These are phyloP conservation scores for Euura saliciscinereae DNA, from an alignment of 1,140 invertebrate genomes.

Conservation along the genomic window DNA sequence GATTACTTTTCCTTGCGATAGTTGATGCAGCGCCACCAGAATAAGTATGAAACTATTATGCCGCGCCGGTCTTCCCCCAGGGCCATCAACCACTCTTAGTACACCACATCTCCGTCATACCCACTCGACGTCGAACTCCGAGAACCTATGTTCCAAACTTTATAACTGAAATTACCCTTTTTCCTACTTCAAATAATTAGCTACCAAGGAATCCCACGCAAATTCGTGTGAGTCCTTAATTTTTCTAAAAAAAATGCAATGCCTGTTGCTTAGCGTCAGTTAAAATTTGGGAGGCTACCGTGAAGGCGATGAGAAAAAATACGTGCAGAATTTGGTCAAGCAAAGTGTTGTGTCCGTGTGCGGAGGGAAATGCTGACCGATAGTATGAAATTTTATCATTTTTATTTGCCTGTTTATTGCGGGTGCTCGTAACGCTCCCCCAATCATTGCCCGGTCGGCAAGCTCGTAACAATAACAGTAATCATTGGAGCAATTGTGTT, in stretches of 20 bases:
- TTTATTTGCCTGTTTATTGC: neutral
- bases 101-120: neutral
- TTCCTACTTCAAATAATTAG: no score
- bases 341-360: no score
- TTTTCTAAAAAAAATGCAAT: no score
- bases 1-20: constrained; percentile 11
- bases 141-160: neutral
- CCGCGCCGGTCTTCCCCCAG: neutral
- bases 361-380: neutral
- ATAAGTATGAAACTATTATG: neutral
- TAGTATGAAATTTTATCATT: neutral
- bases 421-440: neutral
- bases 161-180: neutral
- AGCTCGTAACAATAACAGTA: neutral
- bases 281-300: no score
- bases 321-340: no score
- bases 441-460: neutral
- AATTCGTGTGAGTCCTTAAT: no score
- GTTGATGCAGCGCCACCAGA: neutral
- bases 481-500: neutral
- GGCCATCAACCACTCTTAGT: neutral
- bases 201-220: no score
- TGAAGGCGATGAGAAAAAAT: no score
- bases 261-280: no score
- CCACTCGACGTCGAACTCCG: neutral